Conservation (phyloP, 2,797 vertebrate genomes). For the Borostomias antarcticus region DNA sequence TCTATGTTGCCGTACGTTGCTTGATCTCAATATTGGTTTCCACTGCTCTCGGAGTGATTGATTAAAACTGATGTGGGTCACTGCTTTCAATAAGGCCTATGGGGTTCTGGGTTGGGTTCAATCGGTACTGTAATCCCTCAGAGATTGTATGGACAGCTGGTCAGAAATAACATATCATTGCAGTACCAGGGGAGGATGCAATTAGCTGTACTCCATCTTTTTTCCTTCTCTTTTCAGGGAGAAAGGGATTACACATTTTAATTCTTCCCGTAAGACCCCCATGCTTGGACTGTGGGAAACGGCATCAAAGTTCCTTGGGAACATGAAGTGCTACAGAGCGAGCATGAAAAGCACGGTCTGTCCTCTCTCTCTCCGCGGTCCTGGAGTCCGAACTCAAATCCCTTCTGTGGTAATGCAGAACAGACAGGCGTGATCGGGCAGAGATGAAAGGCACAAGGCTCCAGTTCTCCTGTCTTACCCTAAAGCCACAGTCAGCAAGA, state of each 20-base stretch:
- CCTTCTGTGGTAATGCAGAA: background rate
- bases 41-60: too few species aligned
- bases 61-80: constrained; percentile 4
- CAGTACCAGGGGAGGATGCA: constrained; percentile 48
- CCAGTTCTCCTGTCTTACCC: too few species aligned
- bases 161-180: constrained; percentile 46
- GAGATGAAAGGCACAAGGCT: constrained; percentile 6
- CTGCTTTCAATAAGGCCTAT: constrained; percentile 38
- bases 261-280: constrained; percentile 55
- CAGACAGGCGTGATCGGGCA: background rate
- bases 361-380: constrained; percentile 5
- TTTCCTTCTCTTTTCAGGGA: constrained; percentile 47
- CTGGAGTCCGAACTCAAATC: background rate
- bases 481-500: too few species aligned
- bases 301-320: constrained; percentile 48
- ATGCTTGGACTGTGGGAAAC: constrained; percentile 50
- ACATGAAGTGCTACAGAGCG: constrained; percentile 29
- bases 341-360: constrained; percentile 35
- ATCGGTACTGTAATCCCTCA: too few species aligned
- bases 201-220: constrained; percentile 51
- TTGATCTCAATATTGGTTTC: too few species aligned
- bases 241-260: constrained; percentile 63
- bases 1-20: too few species aligned
- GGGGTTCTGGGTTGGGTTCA: too few species aligned
- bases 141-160: too few species aligned